These are phyloP conservation scores for Aleadryas rufinucha DNA, from an alignment of 2,113 vertebrate genomes.

Conservation along the genomic window DNA sequence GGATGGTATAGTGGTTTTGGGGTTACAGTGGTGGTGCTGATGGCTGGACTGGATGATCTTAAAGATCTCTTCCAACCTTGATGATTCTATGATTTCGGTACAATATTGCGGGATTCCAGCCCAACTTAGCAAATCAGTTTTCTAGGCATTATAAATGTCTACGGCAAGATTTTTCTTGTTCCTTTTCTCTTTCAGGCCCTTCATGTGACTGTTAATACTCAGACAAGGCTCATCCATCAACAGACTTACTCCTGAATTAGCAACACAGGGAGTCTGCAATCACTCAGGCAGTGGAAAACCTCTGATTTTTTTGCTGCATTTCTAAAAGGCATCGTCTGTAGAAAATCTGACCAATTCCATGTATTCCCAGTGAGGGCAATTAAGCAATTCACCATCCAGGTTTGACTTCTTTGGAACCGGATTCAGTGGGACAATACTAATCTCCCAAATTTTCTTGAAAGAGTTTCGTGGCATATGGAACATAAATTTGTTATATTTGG, in stretches of 20 bases:
- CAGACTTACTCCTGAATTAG: not conserved
- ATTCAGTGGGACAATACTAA: not conserved
- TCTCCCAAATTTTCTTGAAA: not conserved
- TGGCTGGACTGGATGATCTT: not conserved
- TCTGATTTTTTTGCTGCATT: not conserved
- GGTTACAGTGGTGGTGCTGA: not conserved
- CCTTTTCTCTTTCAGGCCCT: not conserved
- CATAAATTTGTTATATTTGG: not conserved
- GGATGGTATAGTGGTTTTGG: not conserved
- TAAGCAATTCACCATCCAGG: slow-evolving; percentile 28
- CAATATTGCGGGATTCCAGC: not conserved
- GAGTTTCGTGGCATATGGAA: not conserved
- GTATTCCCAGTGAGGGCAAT: slow-evolving; percentile 27
- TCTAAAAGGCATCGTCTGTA: not conserved
- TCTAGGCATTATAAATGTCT: not conserved
- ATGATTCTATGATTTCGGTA: not conserved
- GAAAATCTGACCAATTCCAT: not conserved
- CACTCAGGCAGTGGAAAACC: not conserved
- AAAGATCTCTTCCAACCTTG: not conserved
- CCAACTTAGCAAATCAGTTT: not conserved
- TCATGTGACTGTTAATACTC: not conserved
- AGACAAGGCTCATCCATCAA: not conserved
- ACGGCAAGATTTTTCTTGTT: not conserved
- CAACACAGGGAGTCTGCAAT: not conserved
- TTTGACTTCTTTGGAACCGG: not conserved